Evolutionary conservation across 2,797 vertebrate genomes (phyloP), one percentile per base, ranked within the genome.

Genomic region (Sebastes flavidus): DNA sequence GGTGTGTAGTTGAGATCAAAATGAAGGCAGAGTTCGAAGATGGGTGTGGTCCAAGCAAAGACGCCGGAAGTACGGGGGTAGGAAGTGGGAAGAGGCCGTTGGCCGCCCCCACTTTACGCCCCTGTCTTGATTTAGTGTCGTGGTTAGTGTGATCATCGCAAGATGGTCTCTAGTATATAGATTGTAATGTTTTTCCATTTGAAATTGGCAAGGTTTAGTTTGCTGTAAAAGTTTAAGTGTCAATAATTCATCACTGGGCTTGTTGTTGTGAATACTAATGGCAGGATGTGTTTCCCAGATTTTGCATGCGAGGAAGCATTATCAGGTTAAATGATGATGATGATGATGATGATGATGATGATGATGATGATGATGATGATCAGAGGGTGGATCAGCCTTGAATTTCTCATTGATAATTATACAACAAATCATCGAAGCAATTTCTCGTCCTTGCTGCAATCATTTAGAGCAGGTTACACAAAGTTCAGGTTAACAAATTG

Each of bases 241-340:
- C 60, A 13, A 32, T 2, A 52, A 78, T 78, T 67, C 54, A 79
- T 80, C 66, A 67, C 3, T 4, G 36, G 27, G 32, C 61, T 29
- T 16, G 30, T 54, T 74, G 69, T 80, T 69, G 62, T 3, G 63
- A 81, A 84, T 42, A 34, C 58, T 54, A 78, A 70, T 56, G 61
- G 20, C 18, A 75, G 42, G 34, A 38, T 63, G 49, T 68, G 60
- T 66, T 18, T 77, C 81, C 27, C 79, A 75, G 63, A 61, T 56
- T 67, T 77, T 82, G 62, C 63, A 73, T 80, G 75, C 1, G 3
- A 4, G 42, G 46, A 79, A 73, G 61, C 11, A 77, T n/a, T 13
- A 77, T 75, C 27, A 65, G 73, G 66, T 65, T 78, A 85, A 86
- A 76, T 72, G 32, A 55, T 55, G 66, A 83, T 78, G 62, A 75